phyloP scores from a whole-genome alignment of 2,888 invertebrate species.

The Syritta pipiens region DNA sequence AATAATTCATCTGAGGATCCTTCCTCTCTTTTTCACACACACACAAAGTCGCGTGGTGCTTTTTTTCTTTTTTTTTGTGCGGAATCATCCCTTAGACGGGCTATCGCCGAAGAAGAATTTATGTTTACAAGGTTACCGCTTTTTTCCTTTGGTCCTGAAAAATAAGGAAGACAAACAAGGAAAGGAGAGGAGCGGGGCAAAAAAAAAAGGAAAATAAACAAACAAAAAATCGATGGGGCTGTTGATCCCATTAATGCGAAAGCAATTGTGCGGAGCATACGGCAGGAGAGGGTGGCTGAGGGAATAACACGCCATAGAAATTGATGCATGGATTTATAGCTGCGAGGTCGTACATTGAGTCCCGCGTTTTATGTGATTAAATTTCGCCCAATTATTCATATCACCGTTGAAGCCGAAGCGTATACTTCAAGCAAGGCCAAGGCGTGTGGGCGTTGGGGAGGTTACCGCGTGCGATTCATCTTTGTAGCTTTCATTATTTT shows the following conservation, averaged over 20 bases:
- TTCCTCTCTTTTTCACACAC: background rate
- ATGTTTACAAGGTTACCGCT: slow-evolving; percentile 56
- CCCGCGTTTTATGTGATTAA: slow-evolving; percentile 47
- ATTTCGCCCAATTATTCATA: slow-evolving; percentile 43
- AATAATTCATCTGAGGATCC: slow-evolving; percentile 55
- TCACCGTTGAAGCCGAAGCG: slow-evolving; percentile 5
- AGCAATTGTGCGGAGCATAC: slow-evolving; percentile 42
- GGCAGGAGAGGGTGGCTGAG: background rate
- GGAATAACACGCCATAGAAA: slow-evolving; percentile 12
- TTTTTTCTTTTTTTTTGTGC: background rate
- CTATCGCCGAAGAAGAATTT: slow-evolving; percentile 35
- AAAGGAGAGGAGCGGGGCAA: background rate
- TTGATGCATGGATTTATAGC: slow-evolving; percentile 41
- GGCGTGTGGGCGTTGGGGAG: background rate
- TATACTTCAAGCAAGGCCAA: slow-evolving; percentile 9
- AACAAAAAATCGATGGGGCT: slow-evolving; percentile 45
- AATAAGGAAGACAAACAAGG: slow-evolving; percentile 2
- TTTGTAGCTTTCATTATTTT: background rate
- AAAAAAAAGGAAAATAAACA: background rate
- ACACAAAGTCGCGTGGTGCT: no score
- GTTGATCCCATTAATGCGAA: slow-evolving; percentile 57
- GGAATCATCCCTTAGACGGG: slow-evolving; percentile 13
- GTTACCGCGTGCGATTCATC: background rate
- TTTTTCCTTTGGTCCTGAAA: slow-evolving; percentile 15
- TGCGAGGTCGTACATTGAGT: no score